Conservation (phyloP, 1,140 invertebrate species). For the Papilio polytes region DNA sequence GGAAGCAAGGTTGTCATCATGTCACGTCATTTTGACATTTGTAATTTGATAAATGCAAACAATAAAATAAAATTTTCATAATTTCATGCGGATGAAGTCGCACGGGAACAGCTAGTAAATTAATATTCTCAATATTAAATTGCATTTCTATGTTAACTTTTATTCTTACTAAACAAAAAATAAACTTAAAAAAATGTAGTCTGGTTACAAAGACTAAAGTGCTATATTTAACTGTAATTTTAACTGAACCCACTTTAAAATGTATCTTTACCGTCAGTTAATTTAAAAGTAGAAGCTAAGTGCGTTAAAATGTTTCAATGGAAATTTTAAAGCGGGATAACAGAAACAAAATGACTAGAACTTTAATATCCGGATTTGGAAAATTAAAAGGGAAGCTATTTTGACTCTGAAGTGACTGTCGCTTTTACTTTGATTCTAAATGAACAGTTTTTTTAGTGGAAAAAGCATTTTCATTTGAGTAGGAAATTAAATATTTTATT, state of each 20-base stretch:
- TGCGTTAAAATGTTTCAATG: conserved; percentile 13
- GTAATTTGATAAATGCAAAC: no score
- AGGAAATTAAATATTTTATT: background rate
- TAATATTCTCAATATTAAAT: background rate
- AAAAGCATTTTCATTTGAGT: background rate
- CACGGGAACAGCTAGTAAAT: no score
- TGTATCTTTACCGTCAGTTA: background rate
- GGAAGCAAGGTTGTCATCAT: no score
- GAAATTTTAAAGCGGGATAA: background rate
- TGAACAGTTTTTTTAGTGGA: background rate
- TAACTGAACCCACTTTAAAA: background rate
- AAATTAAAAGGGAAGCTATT: conserved; percentile 25
- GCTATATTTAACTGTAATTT: background rate
- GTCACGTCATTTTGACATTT: no score
- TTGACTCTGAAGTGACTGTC: background rate
- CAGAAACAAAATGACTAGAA: conserved; percentile 21
- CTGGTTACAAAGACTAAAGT: background rate
- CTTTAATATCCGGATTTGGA: conserved; percentile 27
- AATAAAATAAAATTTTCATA: no score
- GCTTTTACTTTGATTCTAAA: background rate
- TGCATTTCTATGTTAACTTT: no score
- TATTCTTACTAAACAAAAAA: no score
- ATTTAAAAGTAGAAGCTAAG: conserved; percentile 8
- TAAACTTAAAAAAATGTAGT: background rate
- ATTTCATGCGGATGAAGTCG: no score